phyloP scores from a whole-genome alignment of 2,888 invertebrate genomes.

The Nezara viridula region DNA sequence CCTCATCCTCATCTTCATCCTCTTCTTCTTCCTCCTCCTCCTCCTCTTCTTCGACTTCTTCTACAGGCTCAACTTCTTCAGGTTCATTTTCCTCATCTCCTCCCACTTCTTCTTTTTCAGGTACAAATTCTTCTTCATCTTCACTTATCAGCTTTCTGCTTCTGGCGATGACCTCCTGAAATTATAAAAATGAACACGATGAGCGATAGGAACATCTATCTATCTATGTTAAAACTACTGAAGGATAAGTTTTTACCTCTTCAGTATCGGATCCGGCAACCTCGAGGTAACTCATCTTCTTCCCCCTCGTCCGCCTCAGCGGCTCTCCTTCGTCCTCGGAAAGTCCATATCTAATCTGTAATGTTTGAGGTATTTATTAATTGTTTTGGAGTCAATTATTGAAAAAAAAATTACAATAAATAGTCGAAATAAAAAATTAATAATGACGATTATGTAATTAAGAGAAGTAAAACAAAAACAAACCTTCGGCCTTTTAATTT shows the following conservation, averaged over 20 bases:
- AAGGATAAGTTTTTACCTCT: constrained; percentile 70
- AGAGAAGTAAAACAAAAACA: too few relatives aligned
- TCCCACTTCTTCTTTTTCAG: constrained; percentile 66
- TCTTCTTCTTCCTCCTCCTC: constrained; percentile 61
- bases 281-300: constrained; percentile 84
- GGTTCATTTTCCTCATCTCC: constrained; percentile 67
- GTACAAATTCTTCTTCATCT: constrained; percentile 65
- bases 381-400: too few relatives aligned
- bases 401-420: too few relatives aligned
- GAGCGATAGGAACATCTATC: too few relatives aligned
- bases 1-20: constrained; percentile 53
- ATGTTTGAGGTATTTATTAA: neutral
- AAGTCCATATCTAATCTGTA: constrained; percentile 68
- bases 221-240: neutral
- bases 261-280: constrained; percentile 82
- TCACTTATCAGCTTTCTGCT: constrained; percentile 59
- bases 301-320: constrained; percentile 79
- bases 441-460: too few relatives aligned
- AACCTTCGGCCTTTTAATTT: constrained; percentile 65
- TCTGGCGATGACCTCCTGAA: constrained; percentile 52
- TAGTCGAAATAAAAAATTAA: too few relatives aligned
- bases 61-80: constrained; percentile 66
- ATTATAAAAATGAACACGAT: neutral
- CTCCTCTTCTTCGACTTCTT: constrained; percentile 68
- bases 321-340: constrained; percentile 71